phyloP scores from a whole-genome alignment of 2,797 vertebrate genomes.

The Pseudocheirus occidentalis region DNA sequence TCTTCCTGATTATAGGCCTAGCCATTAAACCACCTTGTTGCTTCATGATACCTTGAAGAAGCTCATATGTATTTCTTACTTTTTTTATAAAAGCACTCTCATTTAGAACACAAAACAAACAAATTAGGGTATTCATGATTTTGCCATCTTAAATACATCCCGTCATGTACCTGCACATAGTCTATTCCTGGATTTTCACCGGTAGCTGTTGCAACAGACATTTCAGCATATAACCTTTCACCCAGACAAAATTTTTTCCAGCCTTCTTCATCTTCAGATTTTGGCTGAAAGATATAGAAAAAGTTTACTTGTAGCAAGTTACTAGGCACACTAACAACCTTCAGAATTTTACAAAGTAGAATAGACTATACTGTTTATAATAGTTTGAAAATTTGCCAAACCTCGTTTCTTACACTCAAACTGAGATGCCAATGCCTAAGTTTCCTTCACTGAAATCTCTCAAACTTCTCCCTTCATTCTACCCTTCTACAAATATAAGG shows the following conservation, averaged over 20 bases:
- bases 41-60: background rate
- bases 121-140: background rate
- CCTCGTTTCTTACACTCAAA: background rate
- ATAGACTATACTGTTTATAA: background rate
- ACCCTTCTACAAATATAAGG: background rate
- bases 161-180: constrained; percentile 89
- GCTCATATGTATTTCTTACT: background rate
- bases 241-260: constrained; percentile 93
- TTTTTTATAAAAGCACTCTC: background rate
- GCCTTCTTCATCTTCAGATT: constrained; percentile 88
- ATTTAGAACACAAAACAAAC: background rate
- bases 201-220: constrained; percentile 75
- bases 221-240: constrained; percentile 86
- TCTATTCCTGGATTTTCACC: constrained; percentile 89
- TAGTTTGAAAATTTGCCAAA: background rate
- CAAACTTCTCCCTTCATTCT: constrained; percentile 1
- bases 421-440: background rate
- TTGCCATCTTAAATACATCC: background rate
- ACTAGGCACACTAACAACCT: background rate
- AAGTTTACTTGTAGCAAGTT: constrained; percentile 39
- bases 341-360: background rate
- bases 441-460: background rate
- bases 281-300: constrained; percentile 81
- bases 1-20: background rate
- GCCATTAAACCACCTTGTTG: background rate